Conservation (phyloP, 2,888 invertebrate species). For the Parnassius apollo region DNA sequence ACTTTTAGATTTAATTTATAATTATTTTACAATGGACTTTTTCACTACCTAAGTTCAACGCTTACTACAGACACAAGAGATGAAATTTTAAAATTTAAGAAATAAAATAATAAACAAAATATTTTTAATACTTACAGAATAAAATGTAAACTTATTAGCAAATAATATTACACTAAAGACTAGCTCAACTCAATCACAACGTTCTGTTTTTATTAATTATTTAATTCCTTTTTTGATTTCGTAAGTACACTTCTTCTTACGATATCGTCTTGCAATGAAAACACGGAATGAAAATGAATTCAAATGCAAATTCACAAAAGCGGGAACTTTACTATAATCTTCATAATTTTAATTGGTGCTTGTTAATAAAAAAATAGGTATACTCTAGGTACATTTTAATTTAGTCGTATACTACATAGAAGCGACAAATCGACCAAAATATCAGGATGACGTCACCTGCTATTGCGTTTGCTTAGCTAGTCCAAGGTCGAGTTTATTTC, state of each 20-base stretch:
- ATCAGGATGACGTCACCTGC: conserved; percentile 54
- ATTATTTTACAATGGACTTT: too few species aligned
- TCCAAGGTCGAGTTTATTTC: conserved; percentile 51
- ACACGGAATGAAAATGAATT: conserved; percentile 34
- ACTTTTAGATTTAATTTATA: too few species aligned
- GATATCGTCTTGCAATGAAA: conserved; percentile 10
- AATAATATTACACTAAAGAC: conserved; percentile 21
- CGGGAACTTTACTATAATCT: conserved; percentile 44
- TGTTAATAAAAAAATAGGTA: too few species aligned
- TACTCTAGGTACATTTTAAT: conserved; percentile 30
- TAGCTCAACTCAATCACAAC: conserved; percentile 19
- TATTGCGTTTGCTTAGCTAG: conserved; percentile 40
- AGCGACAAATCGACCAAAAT: conserved; percentile 61
- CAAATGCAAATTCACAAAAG: conserved; percentile 38
- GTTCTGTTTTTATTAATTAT: conserved; percentile 17
- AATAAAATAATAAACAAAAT: too few species aligned
- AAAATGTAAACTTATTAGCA: conserved; percentile 7
- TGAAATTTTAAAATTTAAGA: too few species aligned
- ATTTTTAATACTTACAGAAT: conserved; percentile 8
- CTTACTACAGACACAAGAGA: too few species aligned
- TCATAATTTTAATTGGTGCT: conserved; percentile 28
- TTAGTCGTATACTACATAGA: conserved; percentile 32
- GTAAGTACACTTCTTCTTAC: conserved; percentile 30
- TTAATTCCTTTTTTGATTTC: conserved; percentile 38
- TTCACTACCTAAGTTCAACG: too few species aligned